phyloP scores from a whole-genome alignment of 2,113 vertebrate species.

The Thermophis baileyi region DNA sequence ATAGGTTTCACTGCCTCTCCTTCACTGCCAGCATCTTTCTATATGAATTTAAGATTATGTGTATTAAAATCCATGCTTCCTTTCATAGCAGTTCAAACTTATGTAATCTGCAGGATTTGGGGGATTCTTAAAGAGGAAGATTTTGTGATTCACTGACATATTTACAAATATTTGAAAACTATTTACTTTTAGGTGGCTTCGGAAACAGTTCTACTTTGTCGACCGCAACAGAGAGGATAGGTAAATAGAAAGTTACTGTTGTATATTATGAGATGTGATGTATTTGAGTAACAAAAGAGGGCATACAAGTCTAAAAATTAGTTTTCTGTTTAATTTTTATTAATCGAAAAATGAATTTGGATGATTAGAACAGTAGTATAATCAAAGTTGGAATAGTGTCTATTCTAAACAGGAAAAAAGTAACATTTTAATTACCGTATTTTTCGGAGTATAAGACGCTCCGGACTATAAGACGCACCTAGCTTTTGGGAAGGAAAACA shows the following conservation, averaged over 20 bases:
- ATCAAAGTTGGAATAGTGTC: not conserved
- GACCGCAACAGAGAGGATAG: conserved; percentile 94
- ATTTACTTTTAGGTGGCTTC: conserved; percentile 81
- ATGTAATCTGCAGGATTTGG: not conserved
- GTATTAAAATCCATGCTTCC: not conserved
- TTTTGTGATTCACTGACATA: not conserved
- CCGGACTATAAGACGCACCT: too few relatives aligned
- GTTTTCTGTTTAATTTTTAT: not conserved
- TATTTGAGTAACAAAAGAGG: not conserved
- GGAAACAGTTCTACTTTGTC: conserved; percentile 94
- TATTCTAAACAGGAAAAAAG: not conserved
- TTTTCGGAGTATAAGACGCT: too few relatives aligned
- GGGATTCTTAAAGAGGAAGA: not conserved
- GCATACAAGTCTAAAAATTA: not conserved
- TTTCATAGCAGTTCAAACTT: not conserved
- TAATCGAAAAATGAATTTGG: not conserved
- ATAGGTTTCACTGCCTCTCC: not conserved
- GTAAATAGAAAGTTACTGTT: conserved; percentile 61
- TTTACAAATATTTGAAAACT: not conserved
- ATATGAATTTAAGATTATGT: not conserved
- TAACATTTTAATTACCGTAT: not conserved
- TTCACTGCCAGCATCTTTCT: not conserved
- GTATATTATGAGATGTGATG: not conserved
- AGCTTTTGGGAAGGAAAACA: too few relatives aligned
- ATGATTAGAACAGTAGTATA: not conserved